A percentile compares a stretch with the other conserved stretches of the same genome.
Conservation (phyloP, 2,113 vertebrate species). For the Macquaria ambigua region DNA sequence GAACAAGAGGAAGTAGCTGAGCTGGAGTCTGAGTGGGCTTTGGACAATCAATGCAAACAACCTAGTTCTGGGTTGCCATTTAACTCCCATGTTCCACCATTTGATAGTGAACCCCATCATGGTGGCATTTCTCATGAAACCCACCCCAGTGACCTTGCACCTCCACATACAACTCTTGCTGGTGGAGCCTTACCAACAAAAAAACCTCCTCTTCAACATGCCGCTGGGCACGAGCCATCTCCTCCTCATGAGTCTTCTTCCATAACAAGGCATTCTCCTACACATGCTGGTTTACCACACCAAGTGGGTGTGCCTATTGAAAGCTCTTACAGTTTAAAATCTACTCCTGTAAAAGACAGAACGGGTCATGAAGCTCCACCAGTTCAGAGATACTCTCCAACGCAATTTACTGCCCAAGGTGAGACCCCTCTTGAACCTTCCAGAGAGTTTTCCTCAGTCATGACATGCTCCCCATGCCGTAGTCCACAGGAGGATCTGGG, state of each 20-base stretch:
- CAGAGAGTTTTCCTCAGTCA: constrained; percentile 9
- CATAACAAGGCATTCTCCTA: neutral
- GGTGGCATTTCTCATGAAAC: constrained; percentile 5
- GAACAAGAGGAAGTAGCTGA: constrained; percentile 83
- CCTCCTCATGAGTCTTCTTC: neutral
- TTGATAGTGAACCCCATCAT: constrained; percentile 2
- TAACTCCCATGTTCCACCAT: constrained; percentile 35
- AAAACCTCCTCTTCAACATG: neutral
- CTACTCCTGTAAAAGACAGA: neutral
- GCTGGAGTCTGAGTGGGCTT: constrained; percentile 80
- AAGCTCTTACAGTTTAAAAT: neutral
- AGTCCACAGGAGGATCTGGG: neutral
- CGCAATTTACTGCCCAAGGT: neutral
- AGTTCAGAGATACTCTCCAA: constrained; percentile 24
- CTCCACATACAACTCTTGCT: neutral
- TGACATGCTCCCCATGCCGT: neutral
- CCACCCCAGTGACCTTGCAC: neutral
- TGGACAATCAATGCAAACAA: constrained; percentile 59
- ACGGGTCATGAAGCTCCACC: neutral
- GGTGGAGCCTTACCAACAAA: neutral
- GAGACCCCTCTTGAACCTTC: constrained; percentile 1
- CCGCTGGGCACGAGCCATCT: neutral
- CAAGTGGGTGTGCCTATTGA: neutral
- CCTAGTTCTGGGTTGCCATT: constrained; percentile 17
- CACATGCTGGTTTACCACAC: neutral